A percentile compares a stretch with the other conserved stretches of the same genome.
Conservation (phyloP, 2,113 vertebrate species). For the Campylorhamphus procurvoides region DNA sequence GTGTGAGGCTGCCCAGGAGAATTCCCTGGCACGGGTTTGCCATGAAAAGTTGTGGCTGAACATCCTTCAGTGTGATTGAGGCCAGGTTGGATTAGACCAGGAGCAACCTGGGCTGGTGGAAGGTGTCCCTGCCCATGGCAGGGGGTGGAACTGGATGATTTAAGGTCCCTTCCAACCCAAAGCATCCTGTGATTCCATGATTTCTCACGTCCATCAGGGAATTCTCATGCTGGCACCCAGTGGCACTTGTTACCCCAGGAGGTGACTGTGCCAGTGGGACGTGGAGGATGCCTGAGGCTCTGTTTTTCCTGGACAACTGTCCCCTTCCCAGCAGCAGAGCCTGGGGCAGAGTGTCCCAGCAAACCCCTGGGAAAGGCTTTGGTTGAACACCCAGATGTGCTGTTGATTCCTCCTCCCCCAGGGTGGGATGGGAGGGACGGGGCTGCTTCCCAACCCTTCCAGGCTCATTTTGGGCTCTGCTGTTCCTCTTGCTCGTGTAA, state of each 20-base stretch:
- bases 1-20: neutral
- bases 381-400: neutral
- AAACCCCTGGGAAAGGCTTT: neutral
- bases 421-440: neutral
- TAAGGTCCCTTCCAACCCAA: fast-evolving
- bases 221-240: neutral
- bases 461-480: neutral
- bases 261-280: neutral
- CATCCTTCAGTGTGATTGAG: neutral
- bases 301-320: neutral
- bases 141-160: fast-evolving
- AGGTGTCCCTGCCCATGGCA: neutral
- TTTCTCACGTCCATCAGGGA: fast-evolving
- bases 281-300: fast-evolving
- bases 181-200: fast-evolving
- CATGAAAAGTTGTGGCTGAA: neutral
- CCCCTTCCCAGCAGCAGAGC: neutral
- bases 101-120: neutral
- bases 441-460: neutral
- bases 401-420: neutral
- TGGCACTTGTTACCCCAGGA: neutral
- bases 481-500: conserved; percentile 16
- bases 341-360: fast-evolving
- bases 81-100: neutral
- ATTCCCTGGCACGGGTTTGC: neutral